A percentile compares a stretch with the other conserved stretches of the same genome.
Evolutionary conservation across 2,113 vertebrate genomes (phyloP).

Genomic region (Gobio gobio): DNA sequence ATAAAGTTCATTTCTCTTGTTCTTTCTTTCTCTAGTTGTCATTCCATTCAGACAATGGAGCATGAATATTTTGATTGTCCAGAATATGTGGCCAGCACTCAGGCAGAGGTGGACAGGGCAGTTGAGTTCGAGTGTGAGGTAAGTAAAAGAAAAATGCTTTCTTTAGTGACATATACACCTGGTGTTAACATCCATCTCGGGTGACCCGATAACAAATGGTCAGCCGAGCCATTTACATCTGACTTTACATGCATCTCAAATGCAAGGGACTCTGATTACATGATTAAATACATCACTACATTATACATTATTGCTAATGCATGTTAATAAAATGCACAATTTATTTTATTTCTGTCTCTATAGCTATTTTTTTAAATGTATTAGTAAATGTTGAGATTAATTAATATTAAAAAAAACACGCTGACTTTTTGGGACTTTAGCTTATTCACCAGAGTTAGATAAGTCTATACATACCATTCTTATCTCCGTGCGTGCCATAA

Average conservation of each 20-base stretch:
- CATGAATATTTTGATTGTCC: constrained; percentile 92
- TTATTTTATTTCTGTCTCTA: too few species aligned
- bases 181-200: background rate
- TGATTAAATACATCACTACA: background rate
- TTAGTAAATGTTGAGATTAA: too few species aligned
- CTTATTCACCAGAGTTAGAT: too few species aligned
- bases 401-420: too few species aligned
- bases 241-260: background rate
- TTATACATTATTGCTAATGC: background rate
- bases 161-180: background rate
- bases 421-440: too few species aligned
- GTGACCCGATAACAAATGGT: background rate
- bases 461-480: too few species aligned
- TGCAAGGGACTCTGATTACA: background rate
- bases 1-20: background rate
- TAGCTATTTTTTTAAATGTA: too few species aligned
- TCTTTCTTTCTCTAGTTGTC: constrained; percentile 77
- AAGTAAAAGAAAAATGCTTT: constrained; percentile 59
- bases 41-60: constrained; percentile 92
- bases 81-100: constrained; percentile 87
- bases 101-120: constrained; percentile 84
- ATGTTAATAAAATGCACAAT: too few species aligned
- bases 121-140: constrained; percentile 97
- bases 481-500: too few species aligned
- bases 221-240: background rate